Evolutionary conservation across 2,888 invertebrate genomes (phyloP).

Genomic region (Diloba caeruleocephala): DNA sequence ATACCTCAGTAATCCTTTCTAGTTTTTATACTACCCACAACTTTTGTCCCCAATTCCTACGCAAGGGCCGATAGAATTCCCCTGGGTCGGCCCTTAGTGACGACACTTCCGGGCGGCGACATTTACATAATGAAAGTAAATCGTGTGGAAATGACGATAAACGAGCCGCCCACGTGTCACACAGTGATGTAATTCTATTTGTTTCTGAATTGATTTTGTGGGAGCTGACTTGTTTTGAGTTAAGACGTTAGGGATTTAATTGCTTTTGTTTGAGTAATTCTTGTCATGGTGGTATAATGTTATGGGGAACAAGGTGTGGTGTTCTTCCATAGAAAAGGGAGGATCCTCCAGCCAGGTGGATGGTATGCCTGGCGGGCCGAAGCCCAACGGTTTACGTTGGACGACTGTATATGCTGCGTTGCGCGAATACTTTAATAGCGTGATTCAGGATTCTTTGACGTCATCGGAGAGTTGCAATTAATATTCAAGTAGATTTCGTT

Average conservation of each 20-base stretch:
- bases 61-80: constrained; percentile 12
- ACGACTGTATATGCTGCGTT: no score
- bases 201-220: constrained; percentile 4
- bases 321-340: no score
- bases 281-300: no score
- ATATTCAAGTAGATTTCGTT: no score
- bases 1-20: background rate
- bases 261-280: no score
- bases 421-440: no score
- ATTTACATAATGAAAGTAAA: constrained; percentile 52
- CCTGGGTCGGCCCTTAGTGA: constrained; percentile 17
- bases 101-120: constrained; percentile 22
- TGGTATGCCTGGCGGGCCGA: no score
- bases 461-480: no score
- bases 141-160: constrained; percentile 41
- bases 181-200: constrained; percentile 7
- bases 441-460: no score
- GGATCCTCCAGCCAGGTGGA: no score
- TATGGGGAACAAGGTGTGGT: no score
- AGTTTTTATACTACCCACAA: background rate
- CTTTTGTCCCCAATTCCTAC: constrained; percentile 10
- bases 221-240: constrained; percentile 1
- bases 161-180: constrained; percentile 14
- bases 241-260: background rate
- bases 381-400: no score